These are phyloP conservation scores for Phallusia fumigata DNA, from an alignment of 23 tunicate species.

Conservation along the genomic window DNA sequence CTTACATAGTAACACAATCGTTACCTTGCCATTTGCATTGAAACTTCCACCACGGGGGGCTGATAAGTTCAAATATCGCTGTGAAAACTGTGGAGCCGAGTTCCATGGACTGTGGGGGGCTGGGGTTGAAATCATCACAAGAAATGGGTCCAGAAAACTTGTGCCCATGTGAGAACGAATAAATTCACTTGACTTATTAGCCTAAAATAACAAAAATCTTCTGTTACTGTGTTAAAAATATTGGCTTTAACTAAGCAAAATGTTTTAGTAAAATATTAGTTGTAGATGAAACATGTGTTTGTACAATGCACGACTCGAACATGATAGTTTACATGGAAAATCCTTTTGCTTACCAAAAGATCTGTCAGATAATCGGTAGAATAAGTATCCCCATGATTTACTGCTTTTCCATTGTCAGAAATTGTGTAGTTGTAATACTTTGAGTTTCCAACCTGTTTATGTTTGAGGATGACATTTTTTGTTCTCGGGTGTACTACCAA, in stretches of 20 bases:
- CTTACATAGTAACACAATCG: too few species aligned
- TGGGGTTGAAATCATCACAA: slow-evolving; percentile 96
- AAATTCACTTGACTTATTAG: slow-evolving; percentile 74
- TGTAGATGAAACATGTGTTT: too few species aligned
- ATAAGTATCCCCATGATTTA: slow-evolving; percentile 75
- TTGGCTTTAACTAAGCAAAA: too few species aligned
- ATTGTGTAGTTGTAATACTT: slow-evolving; percentile 93
- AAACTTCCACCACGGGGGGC: slow-evolving; percentile 73
- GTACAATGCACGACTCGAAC: too few species aligned
- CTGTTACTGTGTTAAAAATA: background rate
- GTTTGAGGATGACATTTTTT: background rate
- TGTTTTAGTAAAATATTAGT: too few species aligned
- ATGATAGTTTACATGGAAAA: too few species aligned
- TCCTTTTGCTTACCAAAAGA: slow-evolving; percentile 74
- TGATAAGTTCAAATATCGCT: slow-evolving; percentile 25
- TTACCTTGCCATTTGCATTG: slow-evolving; percentile 72
- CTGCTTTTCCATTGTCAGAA: slow-evolving; percentile 75
- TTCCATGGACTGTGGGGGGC: slow-evolving; percentile 98
- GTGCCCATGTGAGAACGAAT: slow-evolving; percentile 29
- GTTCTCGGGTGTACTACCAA: background rate
- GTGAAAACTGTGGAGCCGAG: slow-evolving; percentile 69
- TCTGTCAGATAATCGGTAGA: slow-evolving; percentile 85
- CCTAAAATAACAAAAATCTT: slow-evolving; percentile 25
- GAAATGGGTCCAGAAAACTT: slow-evolving; percentile 36
- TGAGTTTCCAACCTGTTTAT: slow-evolving; percentile 81